Evolutionary conservation across 2,888 invertebrate genomes (phyloP), one percentile per base, ranked within the genome.

Genomic region (Aphelenchoides bicaudatus): DNA sequence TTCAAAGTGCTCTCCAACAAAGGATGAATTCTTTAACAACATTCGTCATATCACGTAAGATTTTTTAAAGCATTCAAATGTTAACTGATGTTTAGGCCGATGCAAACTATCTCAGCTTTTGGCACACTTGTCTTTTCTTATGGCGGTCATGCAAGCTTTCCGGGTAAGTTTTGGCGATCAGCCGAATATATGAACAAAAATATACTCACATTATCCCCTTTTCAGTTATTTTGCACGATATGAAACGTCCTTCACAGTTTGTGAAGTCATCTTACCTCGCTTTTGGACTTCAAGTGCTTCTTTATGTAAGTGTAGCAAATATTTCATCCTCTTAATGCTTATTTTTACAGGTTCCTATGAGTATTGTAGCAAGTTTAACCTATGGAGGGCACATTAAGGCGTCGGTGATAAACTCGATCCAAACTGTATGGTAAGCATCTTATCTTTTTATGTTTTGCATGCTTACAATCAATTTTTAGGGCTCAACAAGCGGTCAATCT

Each of bases 161-260:
- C 52, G n/a, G n/a, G n/a, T 43, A 8, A 43, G 43, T 6, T n/a
- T 43, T 43, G 34, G 13, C 13, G 34, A 16, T 43, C 43, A 69
- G n/a, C n/a, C n/a, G n/a, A n/a, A n/a, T n/a, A n/a, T n/a, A n/a
- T n/a, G n/a, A n/a, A n/a, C n/a, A n/a, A n/a, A n/a, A n/a, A n/a
- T n/a, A n/a, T n/a, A n/a, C n/a, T n/a, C n/a, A n/a, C n/a, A n/a
- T n/a, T n/a, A n/a, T n/a, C n/a, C n/a, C n/a, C 8, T 73, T 62
- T 31, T 55, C 62, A 1, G 60, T 59, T 13, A 86, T 91, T 47
- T 91, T 91, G 82, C 88, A 90, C 62, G 91, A 91, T 79, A 91
- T 91, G 91, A 85, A 85, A 63, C 84, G 87, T 62, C 87, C 88
- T 65, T 81, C 83, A 0, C 85, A 87, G 71, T 86, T 91, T 61